phyloP scores from a whole-genome alignment of 2,113 vertebrate genomes.

The Lagopus leucura region DNA sequence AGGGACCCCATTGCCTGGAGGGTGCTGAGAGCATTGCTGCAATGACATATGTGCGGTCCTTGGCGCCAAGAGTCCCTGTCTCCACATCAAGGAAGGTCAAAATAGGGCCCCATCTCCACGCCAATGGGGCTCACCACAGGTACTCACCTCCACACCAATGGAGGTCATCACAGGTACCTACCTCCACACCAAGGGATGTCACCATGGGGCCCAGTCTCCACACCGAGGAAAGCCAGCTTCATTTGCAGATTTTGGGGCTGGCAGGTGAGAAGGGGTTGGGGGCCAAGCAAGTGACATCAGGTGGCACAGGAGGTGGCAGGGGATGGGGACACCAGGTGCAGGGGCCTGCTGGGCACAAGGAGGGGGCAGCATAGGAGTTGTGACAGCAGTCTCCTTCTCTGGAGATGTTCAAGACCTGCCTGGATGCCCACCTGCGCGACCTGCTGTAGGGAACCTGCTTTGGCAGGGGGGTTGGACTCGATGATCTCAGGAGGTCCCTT shows the following conservation, averaged over 20 bases:
- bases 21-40: not conserved
- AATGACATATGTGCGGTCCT: not conserved
- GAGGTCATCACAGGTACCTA: not conserved
- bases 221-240: no score
- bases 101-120: no score
- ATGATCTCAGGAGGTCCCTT: no score
- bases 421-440: no score
- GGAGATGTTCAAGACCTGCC: no score
- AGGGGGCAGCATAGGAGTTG: fast-evolving
- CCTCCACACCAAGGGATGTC: no score
- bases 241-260: not conserved
- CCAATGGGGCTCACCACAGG: no score
- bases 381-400: fast-evolving
- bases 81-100: not conserved
- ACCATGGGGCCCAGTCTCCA: not conserved
- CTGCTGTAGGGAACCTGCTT: no score
- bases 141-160: not conserved
- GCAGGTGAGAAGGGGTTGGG: not conserved
- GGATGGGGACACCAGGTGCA: not conserved
- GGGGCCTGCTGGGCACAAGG: not conserved
- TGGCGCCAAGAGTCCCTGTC: not conserved
- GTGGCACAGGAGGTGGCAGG: not conserved
- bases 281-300: not conserved
- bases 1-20: not conserved
- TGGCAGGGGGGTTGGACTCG: no score